Base-by-base conservation (phyloP, 2,888 invertebrate species). In the Embidobia sp. region DNA sequence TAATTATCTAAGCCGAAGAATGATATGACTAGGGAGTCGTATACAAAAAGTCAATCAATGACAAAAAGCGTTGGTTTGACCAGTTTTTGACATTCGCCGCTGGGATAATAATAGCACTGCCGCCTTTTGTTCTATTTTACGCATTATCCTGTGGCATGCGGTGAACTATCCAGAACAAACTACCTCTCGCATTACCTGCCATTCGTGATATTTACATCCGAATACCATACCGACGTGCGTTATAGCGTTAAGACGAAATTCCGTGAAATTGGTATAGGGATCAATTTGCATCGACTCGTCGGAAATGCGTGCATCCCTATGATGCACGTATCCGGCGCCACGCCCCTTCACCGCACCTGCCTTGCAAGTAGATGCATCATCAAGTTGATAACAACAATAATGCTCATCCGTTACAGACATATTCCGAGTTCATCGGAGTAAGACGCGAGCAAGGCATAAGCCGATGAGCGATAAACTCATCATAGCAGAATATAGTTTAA, bases 271-370 rank as follows among this genome's bases (percentile, higher is more conserved):
- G 31, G 64, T 48, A 57, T 53, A 77, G 51, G 72, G 80, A 81
- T 83, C 80, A 83, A 85, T 86, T 84, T 86, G 84, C 83, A 85
- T 85, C 81, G 69, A 70, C 78, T 81, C 80, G 80, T 80, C 83
- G 85, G 84, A 86, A 87, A 84, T 84, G 84, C 85, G 81, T 80
- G 80, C 81, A 84, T 83, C 83, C 83, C 81, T 85, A 83, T 85
- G 84, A 85, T 84, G 82, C 84, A 82, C 80, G 81, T 85, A 86
- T 86, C 85, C 85, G 87, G 86, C 85, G 84, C 85, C 87, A 87
- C 84, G 86, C 85, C 86, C 83, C 83, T 85, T 85, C 83, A 80
- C 80, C 82, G 83, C 86, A 85, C 85, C 84, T 85, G 86, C 83
- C 80, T 80, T 78, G 79, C 74, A 75, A 77, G 79, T 76, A 70